phyloP scores from a whole-genome alignment of 2,888 invertebrate genomes.

The Metalampra italica region DNA sequence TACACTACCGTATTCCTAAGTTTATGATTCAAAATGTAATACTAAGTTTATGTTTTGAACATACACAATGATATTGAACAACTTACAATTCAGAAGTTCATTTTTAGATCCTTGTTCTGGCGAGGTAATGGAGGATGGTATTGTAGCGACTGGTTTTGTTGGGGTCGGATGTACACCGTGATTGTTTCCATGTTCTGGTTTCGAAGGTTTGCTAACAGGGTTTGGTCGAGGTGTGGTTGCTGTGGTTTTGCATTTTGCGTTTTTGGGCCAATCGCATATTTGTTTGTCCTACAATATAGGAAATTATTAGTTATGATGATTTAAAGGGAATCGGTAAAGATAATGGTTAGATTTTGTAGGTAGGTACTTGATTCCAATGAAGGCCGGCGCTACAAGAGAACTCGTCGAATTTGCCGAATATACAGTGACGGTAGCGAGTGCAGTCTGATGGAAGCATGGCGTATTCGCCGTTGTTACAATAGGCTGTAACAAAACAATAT shows the following conservation, averaged over 20 bases:
- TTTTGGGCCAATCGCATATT: conserved; percentile 86
- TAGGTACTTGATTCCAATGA: conserved; percentile 84
- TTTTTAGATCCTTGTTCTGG: conserved; percentile 42
- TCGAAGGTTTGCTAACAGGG: conserved; percentile 11
- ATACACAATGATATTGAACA: no score
- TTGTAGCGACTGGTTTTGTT: conserved; percentile 26
- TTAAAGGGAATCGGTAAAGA: neutral
- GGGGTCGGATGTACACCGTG: conserved; percentile 21
- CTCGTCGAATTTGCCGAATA: conserved; percentile 87
- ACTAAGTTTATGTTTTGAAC: no score
- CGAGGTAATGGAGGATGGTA: conserved; percentile 52
- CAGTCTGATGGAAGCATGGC: conserved; percentile 84
- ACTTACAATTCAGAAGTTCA: conserved; percentile 53
- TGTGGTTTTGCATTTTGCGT: conserved; percentile 77
- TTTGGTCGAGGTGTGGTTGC: conserved; percentile 13
- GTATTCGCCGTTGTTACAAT: conserved; percentile 81
- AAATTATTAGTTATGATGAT: neutral
- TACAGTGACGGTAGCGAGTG: conserved; percentile 85
- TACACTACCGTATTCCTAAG: no score
- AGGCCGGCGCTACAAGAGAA: conserved; percentile 85
- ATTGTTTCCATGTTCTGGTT: conserved; percentile 15
- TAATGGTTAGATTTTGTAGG: no score
- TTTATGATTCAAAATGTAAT: no score
- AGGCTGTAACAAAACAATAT: conserved; percentile 42
- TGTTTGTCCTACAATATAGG: conserved; percentile 65